phyloP scores from a whole-genome alignment of 2,888 invertebrate genomes.

The Caenorhabditis wallacei region DNA sequence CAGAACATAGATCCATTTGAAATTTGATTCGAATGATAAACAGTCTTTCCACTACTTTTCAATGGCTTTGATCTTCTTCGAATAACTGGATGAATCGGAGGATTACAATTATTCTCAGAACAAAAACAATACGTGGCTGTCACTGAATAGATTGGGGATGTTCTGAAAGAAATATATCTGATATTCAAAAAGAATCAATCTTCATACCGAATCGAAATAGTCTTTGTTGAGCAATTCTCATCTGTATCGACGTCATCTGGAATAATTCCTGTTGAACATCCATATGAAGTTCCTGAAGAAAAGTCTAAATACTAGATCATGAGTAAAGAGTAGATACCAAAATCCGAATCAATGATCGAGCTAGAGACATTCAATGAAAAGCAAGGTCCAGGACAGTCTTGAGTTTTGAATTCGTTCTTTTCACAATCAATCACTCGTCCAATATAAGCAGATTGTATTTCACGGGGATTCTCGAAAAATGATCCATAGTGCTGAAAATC shows the following conservation, averaged over 20 bases:
- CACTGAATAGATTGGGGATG: conserved; percentile 47
- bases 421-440: conserved; percentile 53
- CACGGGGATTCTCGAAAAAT: conserved; percentile 70
- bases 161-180: conserved; percentile 25
- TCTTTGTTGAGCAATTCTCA: conserved; percentile 38
- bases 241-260: conserved; percentile 59
- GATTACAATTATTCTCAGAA: conserved; percentile 57
- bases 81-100: conserved; percentile 53
- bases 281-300: conserved; percentile 53
- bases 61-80: conserved; percentile 24
- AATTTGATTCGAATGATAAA: conserved; percentile 18
- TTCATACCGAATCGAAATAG: conserved; percentile 40
- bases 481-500: conserved; percentile 72
- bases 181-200: no score
- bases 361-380: conserved; percentile 69
- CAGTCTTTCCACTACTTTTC: conserved; percentile 31
- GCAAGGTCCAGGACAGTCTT: conserved; percentile 62
- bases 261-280: conserved; percentile 52
- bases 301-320: no score
- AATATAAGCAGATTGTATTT: conserved; percentile 63
- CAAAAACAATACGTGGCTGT: conserved; percentile 57
- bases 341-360: conserved; percentile 52
- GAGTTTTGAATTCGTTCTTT: conserved; percentile 57
- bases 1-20: neutral
- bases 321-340: conserved; percentile 24